A percentile compares a stretch with the other conserved stretches of the same genome.
phyloP scores from a whole-genome alignment of 2,797 vertebrate species.

The Anomalospiza imberbis region DNA sequence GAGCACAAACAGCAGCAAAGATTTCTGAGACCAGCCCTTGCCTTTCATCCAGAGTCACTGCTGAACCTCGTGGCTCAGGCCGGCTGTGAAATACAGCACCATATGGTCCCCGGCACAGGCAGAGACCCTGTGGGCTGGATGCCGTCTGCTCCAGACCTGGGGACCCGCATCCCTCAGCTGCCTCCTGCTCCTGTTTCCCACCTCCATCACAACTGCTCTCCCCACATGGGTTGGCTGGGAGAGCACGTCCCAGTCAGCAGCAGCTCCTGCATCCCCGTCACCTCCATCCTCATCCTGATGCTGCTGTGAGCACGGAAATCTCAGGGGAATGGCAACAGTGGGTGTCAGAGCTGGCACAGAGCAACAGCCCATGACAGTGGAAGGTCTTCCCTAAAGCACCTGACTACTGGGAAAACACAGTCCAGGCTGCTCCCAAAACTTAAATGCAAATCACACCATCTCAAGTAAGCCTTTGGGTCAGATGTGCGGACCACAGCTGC shows the following conservation, averaged over 20 bases:
- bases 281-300: fast-evolving
- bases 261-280: fast-evolving
- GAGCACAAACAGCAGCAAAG: background rate
- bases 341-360: background rate
- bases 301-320: background rate
- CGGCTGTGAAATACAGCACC: slow-evolving; percentile 9
- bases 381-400: background rate
- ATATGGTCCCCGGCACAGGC: background rate
- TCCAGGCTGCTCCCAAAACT: background rate
- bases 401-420: background rate
- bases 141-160: background rate
- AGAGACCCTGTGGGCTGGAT: background rate
- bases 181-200: background rate
- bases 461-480: background rate
- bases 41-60: background rate
- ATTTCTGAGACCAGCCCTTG: background rate
- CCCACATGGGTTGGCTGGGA: fast-evolving
- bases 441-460: background rate
- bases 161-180: background rate
- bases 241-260: background rate
- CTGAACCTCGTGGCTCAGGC: background rate
- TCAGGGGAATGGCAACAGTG: background rate
- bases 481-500: fast-evolving
- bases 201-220: background rate
- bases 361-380: background rate